Evolutionary conservation across 2,113 vertebrate genomes (phyloP).

Genomic region (Anguilla japonica): DNA sequence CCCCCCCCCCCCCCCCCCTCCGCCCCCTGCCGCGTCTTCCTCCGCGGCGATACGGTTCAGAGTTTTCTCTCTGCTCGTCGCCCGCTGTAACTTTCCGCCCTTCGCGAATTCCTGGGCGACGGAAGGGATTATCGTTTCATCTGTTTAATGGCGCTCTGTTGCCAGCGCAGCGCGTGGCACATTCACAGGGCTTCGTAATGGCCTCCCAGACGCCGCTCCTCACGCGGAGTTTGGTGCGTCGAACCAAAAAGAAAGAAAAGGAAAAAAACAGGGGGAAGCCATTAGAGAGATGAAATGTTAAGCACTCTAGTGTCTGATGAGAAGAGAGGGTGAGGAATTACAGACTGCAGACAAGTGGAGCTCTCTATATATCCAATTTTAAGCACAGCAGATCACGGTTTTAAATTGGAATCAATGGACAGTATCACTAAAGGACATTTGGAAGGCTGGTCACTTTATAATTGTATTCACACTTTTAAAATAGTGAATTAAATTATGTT

Average conservation of each 20-base stretch:
- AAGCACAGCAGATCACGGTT: too few species aligned
- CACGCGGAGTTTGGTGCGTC: background rate
- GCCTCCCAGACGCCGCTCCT: background rate
- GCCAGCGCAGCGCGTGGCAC: background rate
- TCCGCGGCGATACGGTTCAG: background rate
- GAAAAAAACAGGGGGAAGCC: background rate
- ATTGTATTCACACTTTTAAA: too few species aligned
- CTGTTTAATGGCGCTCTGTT: conserved; percentile 8
- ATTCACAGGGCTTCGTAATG: background rate
- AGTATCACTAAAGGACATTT: too few species aligned
- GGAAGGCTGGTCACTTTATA: too few species aligned
- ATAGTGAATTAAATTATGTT: too few species aligned
- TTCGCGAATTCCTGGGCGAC: background rate
- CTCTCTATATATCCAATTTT: background rate
- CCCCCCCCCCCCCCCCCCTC: too few species aligned
- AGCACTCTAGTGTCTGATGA: background rate
- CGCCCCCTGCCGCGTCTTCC: too few species aligned
- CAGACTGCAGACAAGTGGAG: background rate
- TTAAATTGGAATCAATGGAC: too few species aligned
- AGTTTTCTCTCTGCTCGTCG: background rate
- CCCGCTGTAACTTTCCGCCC: background rate
- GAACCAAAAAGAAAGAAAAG: background rate
- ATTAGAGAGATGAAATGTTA: background rate
- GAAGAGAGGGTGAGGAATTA: background rate
- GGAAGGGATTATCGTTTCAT: background rate